Base-by-base conservation (phyloP, 2,797 vertebrate genomes). In the Sciurus vulgaris region DNA sequence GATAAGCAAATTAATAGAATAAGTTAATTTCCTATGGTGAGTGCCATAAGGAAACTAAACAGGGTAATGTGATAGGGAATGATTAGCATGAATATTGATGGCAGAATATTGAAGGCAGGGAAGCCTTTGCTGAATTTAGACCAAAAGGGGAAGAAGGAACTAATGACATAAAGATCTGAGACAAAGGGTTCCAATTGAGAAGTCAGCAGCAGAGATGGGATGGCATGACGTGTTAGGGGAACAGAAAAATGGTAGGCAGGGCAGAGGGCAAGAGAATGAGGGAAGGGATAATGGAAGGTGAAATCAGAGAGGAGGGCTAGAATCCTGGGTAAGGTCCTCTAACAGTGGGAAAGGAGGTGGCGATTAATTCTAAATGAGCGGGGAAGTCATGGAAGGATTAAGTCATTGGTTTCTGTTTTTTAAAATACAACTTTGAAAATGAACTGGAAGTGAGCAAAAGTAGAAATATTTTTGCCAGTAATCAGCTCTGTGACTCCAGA, bases 21-120 rank as follows among this genome's bases (percentile, higher is more conserved):
- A 51, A 76, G 65, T 54, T 90, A 44, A 92, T 89, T 93, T 93
- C 67, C 26, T 94, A 65, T 35, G 30, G n/a, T 61, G 41, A 90
- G 5, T 74, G 28, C 41, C 51, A 26, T 26, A 79, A 77, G 5
- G 11, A 78, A 84, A 56, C 15, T 22, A 78, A 91, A 59, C 56
- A 74, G 51, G 33, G 59, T 56, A 83, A 63, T 22, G 14, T 30
- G 65, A 63, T 30, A 28, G 49, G 10, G 26, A 92, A 77, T 73
- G 54, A 73, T 2, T 35, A 63, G 81, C 7, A 22, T 10, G 10
- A 41, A 74, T 54, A 28, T 54, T 44, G 54, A 79, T 7, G 7
- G 76, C 63, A 18, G 9, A 41, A 92, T 94, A 67, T 26, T 81
- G 84, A 92, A 51, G 65, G 13, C 11, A 35, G 9, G 22, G n/a